A percentile compares a stretch with the other conserved stretches of the same genome.
Conservation (phyloP, 2,888 invertebrate genomes). For the Cephus pygmeus region DNA sequence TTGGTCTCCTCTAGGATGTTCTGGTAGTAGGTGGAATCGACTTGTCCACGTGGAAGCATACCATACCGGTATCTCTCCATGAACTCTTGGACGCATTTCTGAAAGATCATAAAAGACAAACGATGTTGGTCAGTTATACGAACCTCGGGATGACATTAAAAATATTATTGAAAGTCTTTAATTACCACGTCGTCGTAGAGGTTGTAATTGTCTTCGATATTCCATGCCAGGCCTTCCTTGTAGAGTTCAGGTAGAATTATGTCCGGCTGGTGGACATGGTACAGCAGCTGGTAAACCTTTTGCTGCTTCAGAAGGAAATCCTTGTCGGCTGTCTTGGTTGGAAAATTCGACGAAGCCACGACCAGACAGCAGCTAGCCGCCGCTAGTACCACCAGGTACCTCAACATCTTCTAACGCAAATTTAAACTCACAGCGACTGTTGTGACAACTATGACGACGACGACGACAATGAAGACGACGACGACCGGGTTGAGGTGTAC, state of each 20-base stretch:
- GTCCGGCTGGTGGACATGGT: constrained; percentile 48
- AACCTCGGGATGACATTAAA: neutral
- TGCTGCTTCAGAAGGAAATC: constrained; percentile 54
- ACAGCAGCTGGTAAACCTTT: constrained; percentile 51
- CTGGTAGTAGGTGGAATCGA: constrained; percentile 66
- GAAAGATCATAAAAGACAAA: constrained; percentile 15
- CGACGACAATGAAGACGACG: neutral
- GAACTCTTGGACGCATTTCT: constrained; percentile 60
- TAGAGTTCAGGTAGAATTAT: constrained; percentile 42
- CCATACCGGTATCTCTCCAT: constrained; percentile 59
- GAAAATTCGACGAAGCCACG: constrained; percentile 39
- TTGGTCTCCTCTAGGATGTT: constrained; percentile 50
- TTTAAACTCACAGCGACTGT: neutral
- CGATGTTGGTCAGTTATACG: neutral
- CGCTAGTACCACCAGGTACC: constrained; percentile 67
- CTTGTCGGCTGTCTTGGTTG: constrained; percentile 41
- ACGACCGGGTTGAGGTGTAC: neutral
- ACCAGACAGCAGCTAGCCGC: constrained; percentile 63
- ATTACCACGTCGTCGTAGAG: constrained; percentile 50
- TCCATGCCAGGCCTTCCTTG: constrained; percentile 47
- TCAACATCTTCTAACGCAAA: constrained; percentile 59
- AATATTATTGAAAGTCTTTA: neutral
- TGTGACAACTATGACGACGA: neutral
- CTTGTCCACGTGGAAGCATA: constrained; percentile 67
- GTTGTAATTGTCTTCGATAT: constrained; percentile 44